Conservation (phyloP, 53 echinoderm and acorn worm species). For the Henricia sp. region DNA sequence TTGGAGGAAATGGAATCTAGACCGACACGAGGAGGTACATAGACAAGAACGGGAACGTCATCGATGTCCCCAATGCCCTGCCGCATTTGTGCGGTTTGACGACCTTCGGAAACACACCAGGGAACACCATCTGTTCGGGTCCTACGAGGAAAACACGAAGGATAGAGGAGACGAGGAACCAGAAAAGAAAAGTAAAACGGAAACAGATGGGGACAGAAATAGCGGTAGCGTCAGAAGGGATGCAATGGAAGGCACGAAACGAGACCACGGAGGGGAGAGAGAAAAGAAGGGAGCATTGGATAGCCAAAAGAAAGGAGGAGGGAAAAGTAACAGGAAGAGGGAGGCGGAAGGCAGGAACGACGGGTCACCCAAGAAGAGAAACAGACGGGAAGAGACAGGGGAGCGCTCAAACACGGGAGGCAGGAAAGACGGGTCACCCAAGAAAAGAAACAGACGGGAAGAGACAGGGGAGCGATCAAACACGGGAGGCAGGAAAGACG, state of each 20-base stretch:
- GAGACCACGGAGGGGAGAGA: not conserved
- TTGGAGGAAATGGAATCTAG: not conserved
- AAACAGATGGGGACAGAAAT: no score
- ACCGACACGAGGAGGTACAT: not conserved
- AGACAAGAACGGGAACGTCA: not conserved
- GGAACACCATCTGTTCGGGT: not conserved
- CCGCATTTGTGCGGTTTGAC: not conserved
- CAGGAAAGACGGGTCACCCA: not conserved
- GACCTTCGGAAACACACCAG: not conserved
- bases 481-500: not conserved
- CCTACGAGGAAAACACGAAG: not conserved
- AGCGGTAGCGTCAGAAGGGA: not conserved
- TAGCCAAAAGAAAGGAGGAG: not conserved
- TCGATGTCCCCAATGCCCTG: slow-evolving; percentile 1
- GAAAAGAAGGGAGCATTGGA: not conserved
- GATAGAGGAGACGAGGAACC: not conserved
- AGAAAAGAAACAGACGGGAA: not conserved
- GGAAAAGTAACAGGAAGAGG: not conserved
- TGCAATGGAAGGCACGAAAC: not conserved
- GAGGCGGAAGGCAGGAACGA: not conserved
- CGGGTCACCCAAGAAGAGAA: not conserved
- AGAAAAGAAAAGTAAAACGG: not conserved
- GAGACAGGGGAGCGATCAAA: not conserved
- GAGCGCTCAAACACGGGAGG: not conserved
- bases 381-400: not conserved